Percentiles rank a stretch among this genome's conserved stretches.
Evolutionary conservation across 2,113 vertebrate species (phyloP).

Genomic region (Dipodomys merriami): DNA sequence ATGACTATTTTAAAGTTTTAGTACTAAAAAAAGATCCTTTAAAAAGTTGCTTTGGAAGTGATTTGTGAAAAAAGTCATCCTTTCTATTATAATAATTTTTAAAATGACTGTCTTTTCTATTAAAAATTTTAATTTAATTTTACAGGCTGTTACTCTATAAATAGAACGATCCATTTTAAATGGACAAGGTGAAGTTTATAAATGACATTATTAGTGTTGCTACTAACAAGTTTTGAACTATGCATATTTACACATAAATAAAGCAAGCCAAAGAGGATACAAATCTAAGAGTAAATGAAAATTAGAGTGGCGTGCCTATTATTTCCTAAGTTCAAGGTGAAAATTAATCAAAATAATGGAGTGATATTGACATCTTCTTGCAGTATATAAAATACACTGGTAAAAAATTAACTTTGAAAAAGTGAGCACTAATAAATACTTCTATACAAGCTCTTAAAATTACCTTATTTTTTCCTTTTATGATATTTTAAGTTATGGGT

Average conservation of each 20-base stretch:
- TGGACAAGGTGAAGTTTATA: slow-evolving; percentile 80
- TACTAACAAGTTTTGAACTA: slow-evolving; percentile 80
- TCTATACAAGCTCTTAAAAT: slow-evolving; percentile 29
- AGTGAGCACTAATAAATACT: slow-evolving; percentile 11
- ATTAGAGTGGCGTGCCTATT: slow-evolving; percentile 29
- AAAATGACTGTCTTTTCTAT: slow-evolving; percentile 76
- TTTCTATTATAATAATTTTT: slow-evolving; percentile 80
- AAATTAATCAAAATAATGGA: slow-evolving; percentile 73
- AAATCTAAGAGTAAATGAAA: slow-evolving; percentile 64
- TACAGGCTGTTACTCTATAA: slow-evolving; percentile 84
- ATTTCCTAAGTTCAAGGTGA: slow-evolving; percentile 61
- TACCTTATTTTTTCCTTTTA: slow-evolving; percentile 35
- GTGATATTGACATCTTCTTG: slow-evolving; percentile 48
- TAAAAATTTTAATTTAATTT: slow-evolving; percentile 83
- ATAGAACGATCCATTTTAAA: slow-evolving; percentile 82
- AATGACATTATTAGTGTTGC: slow-evolving; percentile 80
- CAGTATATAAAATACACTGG: slow-evolving; percentile 33
- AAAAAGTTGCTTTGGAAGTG: slow-evolving; percentile 65
- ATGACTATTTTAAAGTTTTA: slow-evolving; percentile 78
- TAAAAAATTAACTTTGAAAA: slow-evolving; percentile 40
- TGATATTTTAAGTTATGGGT: neutral
- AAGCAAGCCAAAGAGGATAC: slow-evolving; percentile 66
- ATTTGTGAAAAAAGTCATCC: slow-evolving; percentile 73
- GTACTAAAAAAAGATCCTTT: slow-evolving; percentile 59
- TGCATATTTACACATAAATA: slow-evolving; percentile 79